Evolutionary conservation across 2,797 vertebrate species (phyloP).

Genomic region (Todus mexicanus): DNA sequence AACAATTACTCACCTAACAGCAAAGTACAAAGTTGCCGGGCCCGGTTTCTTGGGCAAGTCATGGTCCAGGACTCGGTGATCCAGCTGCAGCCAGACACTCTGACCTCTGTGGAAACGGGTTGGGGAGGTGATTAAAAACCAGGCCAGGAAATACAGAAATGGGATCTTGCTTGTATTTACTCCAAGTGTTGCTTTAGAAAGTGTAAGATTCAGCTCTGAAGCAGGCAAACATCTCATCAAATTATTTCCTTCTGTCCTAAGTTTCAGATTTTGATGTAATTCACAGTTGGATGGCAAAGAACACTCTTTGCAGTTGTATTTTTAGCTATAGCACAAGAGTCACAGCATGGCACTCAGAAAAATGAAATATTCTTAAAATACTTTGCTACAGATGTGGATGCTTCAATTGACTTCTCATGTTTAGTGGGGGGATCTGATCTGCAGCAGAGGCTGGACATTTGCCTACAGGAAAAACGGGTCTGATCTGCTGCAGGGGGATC

Average conservation of each 20-base stretch:
- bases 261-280: not conserved
- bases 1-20: constrained; percentile 85
- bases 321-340: not conserved
- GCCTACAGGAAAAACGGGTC: not conserved
- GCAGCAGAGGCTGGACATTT: not conserved
- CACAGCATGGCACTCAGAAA: not conserved
- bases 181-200: not conserved
- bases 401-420: not conserved
- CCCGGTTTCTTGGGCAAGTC: constrained; percentile 89
- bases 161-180: accelerated
- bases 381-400: not conserved
- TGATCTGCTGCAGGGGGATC: accelerated
- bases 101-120: constrained; percentile 81
- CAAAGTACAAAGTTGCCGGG: constrained; percentile 85
- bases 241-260: not conserved
- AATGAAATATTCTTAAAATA: not conserved
- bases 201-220: not conserved
- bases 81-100: constrained; percentile 94
- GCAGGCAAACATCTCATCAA: not conserved
- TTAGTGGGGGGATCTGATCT: not conserved
- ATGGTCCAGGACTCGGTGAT: constrained; percentile 95
- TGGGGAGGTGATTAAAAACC: not conserved
- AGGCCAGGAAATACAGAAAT: not conserved
- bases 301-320: accelerated
- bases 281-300: not conserved